phyloP scores from a whole-genome alignment of 2,113 vertebrate species.

The Lethenteron reissneri region DNA sequence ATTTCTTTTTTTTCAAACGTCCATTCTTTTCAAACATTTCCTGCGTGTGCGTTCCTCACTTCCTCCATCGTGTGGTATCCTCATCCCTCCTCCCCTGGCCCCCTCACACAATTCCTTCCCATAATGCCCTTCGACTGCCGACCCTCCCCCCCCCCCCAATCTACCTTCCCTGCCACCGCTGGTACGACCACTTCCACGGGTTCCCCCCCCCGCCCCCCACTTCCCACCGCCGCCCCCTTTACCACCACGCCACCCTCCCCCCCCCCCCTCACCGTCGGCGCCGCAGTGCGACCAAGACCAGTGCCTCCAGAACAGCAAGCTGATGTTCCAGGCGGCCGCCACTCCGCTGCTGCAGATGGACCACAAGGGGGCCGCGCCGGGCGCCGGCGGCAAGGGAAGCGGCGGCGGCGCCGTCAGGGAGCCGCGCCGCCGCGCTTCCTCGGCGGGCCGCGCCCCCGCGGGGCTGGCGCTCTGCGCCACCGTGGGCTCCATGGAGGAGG shows the following conservation, averaged over 20 bases:
- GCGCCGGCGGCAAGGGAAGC: conserved; percentile 23
- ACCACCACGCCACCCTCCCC: conserved; percentile 9
- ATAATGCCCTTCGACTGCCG: no score
- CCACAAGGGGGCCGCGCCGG: conserved; percentile 50
- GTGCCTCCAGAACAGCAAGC: conserved; percentile 99
- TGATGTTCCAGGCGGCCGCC: conserved; percentile 91
- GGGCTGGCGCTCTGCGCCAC: neutral
- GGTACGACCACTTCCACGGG: conserved; percentile 15
- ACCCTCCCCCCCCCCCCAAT: conserved; percentile 8
- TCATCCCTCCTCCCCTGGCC: neutral
- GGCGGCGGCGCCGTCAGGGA: conserved; percentile 54
- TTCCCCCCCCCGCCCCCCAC: conserved; percentile 10
- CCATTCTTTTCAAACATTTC: neutral
- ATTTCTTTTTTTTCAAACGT: conserved; percentile 9
- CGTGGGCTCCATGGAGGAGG: conserved; percentile 1
- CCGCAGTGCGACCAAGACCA: conserved; percentile 90
- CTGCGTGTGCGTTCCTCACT: conserved; percentile 7
- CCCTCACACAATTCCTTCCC: no score
- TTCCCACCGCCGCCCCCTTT: conserved; percentile 8
- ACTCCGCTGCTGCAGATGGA: conserved; percentile 72
- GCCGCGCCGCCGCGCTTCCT: conserved; percentile 42
- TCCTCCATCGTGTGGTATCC: conserved; percentile 13
- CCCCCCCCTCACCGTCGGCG: conserved; percentile 10
- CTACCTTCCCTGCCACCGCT: conserved; percentile 1
- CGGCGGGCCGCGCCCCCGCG: conserved; percentile 30